Evolutionary conservation across 2,888 invertebrate species (phyloP).

Genomic region (Leptodirus hochenwartii): DNA sequence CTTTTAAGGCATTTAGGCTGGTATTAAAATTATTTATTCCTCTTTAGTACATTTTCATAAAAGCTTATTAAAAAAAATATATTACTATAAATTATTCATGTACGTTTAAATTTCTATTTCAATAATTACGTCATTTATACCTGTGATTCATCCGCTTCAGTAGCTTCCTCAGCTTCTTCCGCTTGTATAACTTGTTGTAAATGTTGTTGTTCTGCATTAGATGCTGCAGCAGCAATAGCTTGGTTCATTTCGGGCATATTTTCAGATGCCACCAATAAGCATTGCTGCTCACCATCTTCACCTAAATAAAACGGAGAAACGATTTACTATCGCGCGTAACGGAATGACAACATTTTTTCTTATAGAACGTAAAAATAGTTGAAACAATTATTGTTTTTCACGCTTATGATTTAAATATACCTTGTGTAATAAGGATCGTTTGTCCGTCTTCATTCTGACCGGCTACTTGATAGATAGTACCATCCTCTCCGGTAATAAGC

Average conservation of each 20-base stretch:
- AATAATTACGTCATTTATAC: no score
- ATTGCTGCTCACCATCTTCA: constrained; percentile 57
- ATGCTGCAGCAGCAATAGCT: constrained; percentile 5
- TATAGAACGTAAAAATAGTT: not conserved
- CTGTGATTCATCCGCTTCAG: constrained; percentile 13
- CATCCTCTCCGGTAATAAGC: constrained; percentile 68
- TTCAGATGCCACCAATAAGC: constrained; percentile 44
- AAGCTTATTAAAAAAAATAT: no score
- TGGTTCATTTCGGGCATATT: constrained; percentile 31
- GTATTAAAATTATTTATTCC: no score
- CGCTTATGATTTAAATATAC: constrained; percentile 1
- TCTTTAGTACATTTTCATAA: no score
- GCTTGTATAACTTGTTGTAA: constrained; percentile 27
- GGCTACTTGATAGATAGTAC: constrained; percentile 53
- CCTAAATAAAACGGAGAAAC: constrained; percentile 21
- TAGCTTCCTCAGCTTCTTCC: constrained; percentile 19
- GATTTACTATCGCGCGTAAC: no score
- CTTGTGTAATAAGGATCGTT: constrained; percentile 50
- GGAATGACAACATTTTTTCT: no score
- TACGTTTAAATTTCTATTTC: no score
- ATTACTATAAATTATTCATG: no score
- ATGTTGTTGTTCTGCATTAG: constrained; percentile 29
- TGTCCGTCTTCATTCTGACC: constrained; percentile 65
- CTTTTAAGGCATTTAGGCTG: no score
- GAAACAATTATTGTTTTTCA: not conserved